Base-by-base conservation (phyloP, 2,888 invertebrate genomes). In the Drosophila paracracens region DNA sequence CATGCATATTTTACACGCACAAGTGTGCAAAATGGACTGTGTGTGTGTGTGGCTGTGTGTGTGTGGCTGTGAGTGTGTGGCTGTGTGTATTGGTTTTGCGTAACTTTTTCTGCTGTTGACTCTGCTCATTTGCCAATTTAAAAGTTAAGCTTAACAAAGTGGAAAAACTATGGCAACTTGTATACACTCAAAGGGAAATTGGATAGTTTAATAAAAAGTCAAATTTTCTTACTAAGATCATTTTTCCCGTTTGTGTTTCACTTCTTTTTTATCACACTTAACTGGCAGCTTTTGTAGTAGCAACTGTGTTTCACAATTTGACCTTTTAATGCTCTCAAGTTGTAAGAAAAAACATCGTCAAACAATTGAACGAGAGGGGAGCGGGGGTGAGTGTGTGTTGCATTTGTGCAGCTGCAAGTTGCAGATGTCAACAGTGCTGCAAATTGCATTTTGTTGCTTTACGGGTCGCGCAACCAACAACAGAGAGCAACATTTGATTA, bases 341-440 rank as follows among this genome's bases (percentile, higher is more conserved):
- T 21, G 18, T 38, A 25, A n/a, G 25, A 7, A 18, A n/a, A 27
- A n/a, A 51, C 7, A 13, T 40, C n/a, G 27, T 21, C 29, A 59
- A 53, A 40, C 38, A 52, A 31, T 29, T 33, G 5, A 18, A n/a
- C 7, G 21, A 13, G 29, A 1, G 10, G 10, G 4, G 33, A 11
- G 33, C 10, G 33, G 33, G 25, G 25, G 25, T 25, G 25, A 25
- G 25, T 25, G 25, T 8, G 27, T 6, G 21, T 0, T 13, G 13
- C 53, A 48, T 43, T 57, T 36, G 61, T 48, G 54, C 59, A 56
- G 59, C 46, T 58, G 50, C 21, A 33, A 59, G 51, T 48, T 50
- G 40, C n/a, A 71, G 76, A 85, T 88, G 77, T 80, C 80, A 80
- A 58, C 67, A 68, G 53, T 38, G 56, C 54, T 58, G 63, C 77